Base-by-base conservation (phyloP, 2,888 invertebrate species). In the Nysson spinosus region DNA sequence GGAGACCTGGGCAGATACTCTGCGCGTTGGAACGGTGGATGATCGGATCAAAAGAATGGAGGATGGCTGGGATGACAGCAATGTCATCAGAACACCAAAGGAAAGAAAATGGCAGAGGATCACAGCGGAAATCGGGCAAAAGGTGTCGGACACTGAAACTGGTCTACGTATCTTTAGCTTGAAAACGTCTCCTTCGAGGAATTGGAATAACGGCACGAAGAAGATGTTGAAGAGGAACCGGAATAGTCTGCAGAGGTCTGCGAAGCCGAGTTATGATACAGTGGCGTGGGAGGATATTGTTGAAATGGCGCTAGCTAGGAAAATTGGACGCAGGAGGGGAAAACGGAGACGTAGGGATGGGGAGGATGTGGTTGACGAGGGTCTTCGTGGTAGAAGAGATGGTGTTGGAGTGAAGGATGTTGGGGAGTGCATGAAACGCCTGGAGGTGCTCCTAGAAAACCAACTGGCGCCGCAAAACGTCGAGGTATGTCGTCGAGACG, bases 261-360 rank as follows among this genome's bases (percentile, higher is more conserved):
- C 68, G 49, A 57, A 76, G 51, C 71, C 74, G 34, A 66, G 75
- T 12, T 72, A 74, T 62, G 78, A 84, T 19, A 80, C 79, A 35
- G 83, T 89, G 37, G 88, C 90, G 30, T 91, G 91, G 91, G 88
- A 89, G 72, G 88, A 89, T 78, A 83, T 91, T 65, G 88, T 90
- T 78, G 90, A 90, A 79, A 86, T 90, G 83, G 89, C 91, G 34
- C 83, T 90, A 70, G 88, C 90, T 87, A 88, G 89, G 83, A 89
- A 89, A 87, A 89, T 85, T 72, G 83, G 73, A 24, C 72, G 66
- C 61, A 40, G 54, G 4, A 71, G 57, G 34, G 35, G 70, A 55
- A 65, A 68, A 50, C 49, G 81, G 76, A 69, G 62, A 77, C 42
- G 14, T 1, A 14, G 11, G 4, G 3, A n/a, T 14, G 54, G 52